phyloP scores from a whole-genome alignment of 2,797 vertebrate genomes.

The Mormyrops boulengeri region DNA sequence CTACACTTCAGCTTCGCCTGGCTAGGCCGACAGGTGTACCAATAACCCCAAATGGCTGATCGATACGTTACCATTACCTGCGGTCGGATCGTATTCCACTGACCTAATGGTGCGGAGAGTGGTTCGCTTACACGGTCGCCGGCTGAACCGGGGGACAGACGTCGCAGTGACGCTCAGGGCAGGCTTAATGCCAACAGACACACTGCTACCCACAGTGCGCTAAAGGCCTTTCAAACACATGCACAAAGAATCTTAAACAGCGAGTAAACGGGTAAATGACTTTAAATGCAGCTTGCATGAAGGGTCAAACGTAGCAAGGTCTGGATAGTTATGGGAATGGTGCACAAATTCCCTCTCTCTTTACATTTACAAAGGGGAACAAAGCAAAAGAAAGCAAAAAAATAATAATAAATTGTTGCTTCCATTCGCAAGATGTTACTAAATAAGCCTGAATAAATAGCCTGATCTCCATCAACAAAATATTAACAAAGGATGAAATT shows the following conservation, averaged over 20 bases:
- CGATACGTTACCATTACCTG: not conserved
- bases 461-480: not conserved
- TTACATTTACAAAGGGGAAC: not conserved
- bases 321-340: not conserved
- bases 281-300: not conserved
- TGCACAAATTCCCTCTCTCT: not conserved
- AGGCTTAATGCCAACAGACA: not conserved
- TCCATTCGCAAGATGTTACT: not conserved
- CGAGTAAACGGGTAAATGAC: not conserved
- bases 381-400: not conserved
- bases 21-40: not conserved
- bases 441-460: not conserved
- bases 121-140: not conserved
- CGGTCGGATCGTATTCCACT: not conserved
- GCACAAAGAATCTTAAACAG: slow-evolving; percentile 5
- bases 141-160: not conserved
- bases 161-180: not conserved
- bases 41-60: not conserved
- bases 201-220: not conserved
- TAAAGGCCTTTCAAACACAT: not conserved
- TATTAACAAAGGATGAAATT: not conserved
- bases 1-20: not conserved
- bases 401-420: not conserved
- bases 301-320: not conserved
- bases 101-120: not conserved